Evolutionary conservation across 1,140 invertebrate genomes (phyloP).

Genomic region (Eriosoma lanigerum): DNA sequence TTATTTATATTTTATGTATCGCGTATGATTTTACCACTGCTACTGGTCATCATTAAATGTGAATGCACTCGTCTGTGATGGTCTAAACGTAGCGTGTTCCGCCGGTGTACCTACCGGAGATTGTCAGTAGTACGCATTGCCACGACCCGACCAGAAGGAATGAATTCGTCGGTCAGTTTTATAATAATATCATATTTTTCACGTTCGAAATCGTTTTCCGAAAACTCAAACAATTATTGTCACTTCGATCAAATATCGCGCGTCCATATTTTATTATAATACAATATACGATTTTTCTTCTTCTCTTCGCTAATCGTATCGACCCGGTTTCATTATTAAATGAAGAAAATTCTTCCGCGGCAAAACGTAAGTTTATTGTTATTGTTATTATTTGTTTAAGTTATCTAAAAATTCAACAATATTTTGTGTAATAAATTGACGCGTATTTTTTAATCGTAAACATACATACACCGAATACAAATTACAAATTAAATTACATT

Average conservation of each 20-base stretch:
- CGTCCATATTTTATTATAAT: neutral
- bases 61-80: conserved; percentile 37
- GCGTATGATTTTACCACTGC: conserved; percentile 22
- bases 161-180: neutral
- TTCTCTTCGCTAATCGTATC: neutral
- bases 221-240: neutral
- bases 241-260: neutral
- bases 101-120: conserved; percentile 3
- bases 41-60: conserved; percentile 23
- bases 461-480: too few species aligned
- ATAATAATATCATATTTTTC: neutral
- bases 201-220: neutral
- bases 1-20: conserved; percentile 21
- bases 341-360: neutral
- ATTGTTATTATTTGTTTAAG: too few species aligned
- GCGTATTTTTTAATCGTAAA: too few species aligned
- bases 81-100: neutral
- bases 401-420: too few species aligned
- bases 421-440: too few species aligned
- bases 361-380: neutral
- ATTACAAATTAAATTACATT: too few species aligned
- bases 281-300: too few species aligned
- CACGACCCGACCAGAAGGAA: conserved; percentile 20
- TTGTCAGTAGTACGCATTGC: conserved; percentile 26
- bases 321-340: neutral